phyloP scores from a whole-genome alignment of 2,113 vertebrate species.

The Atherinomorus stipes region DNA sequence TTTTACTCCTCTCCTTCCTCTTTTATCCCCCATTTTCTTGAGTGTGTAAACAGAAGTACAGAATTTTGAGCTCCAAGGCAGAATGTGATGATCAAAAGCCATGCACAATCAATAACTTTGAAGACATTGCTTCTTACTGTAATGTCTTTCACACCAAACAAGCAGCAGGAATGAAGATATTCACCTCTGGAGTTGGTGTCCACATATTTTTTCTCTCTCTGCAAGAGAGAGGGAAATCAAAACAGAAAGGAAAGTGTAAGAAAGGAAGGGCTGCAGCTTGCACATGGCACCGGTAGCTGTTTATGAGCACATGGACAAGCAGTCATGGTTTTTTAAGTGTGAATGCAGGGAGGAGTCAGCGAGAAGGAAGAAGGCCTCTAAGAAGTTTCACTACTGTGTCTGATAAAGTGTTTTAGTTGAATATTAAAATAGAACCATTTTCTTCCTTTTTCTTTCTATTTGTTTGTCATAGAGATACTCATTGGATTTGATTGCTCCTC shows the following conservation, averaged over 20 bases:
- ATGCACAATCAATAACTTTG: slow-evolving; percentile 58
- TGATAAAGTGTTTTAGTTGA: neutral
- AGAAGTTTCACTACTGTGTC: slow-evolving; percentile 39
- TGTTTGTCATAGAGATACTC: neutral
- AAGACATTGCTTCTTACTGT: slow-evolving; percentile 40
- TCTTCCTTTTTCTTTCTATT: neutral
- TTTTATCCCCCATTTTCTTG: slow-evolving; percentile 64
- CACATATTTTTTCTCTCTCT: slow-evolving; percentile 51
- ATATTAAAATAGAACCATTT: neutral
- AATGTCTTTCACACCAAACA: slow-evolving; percentile 50
- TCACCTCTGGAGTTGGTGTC: slow-evolving; percentile 51
- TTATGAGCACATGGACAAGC: neutral
- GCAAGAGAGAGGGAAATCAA: slow-evolving; percentile 23
- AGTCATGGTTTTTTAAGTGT: neutral
- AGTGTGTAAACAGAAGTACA: slow-evolving; percentile 70
- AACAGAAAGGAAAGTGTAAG: slow-evolving; percentile 22
- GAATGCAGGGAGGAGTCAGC: slow-evolving; percentile 36
- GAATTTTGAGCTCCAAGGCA: slow-evolving; percentile 58
- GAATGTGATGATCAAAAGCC: slow-evolving; percentile 62
- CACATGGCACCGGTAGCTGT: neutral
- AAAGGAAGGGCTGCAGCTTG: slow-evolving; percentile 25
- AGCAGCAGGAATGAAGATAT: slow-evolving; percentile 50
- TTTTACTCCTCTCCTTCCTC: slow-evolving; percentile 55
- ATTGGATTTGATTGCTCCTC: neutral
- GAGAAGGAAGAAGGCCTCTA: slow-evolving; percentile 15